Percentiles rank a stretch among this genome's conserved stretches.
Evolutionary conservation across 2,888 invertebrate genomes (phyloP).

Genomic region (Patella ulyssiponensis): DNA sequence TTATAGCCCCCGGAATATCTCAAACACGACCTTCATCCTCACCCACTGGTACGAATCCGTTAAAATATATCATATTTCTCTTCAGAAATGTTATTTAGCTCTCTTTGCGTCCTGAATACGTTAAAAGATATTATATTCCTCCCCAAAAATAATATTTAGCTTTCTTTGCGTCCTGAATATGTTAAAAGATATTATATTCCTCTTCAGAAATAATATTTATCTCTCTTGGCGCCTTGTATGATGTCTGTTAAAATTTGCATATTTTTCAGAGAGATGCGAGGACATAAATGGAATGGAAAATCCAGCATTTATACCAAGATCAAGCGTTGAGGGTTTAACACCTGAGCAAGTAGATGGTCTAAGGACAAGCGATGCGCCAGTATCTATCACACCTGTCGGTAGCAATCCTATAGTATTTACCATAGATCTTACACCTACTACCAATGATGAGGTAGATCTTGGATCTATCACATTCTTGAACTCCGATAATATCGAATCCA

Average conservation of each 20-base stretch:
- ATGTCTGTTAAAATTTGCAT: neutral
- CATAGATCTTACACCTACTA: neutral
- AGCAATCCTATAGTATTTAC: neutral
- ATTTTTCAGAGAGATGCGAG: neutral
- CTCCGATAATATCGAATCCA: neutral
- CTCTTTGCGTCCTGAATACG: too few relatives aligned
- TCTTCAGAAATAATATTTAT: too few relatives aligned
- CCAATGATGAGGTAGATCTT: neutral
- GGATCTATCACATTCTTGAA: neutral
- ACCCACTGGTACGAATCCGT: too few relatives aligned
- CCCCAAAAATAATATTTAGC: too few relatives aligned
- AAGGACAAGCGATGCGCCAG: neutral
- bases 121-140: too few relatives aligned
- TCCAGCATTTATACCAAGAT: slow-evolving; percentile 1
- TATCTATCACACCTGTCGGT: neutral
- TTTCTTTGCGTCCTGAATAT: too few relatives aligned
- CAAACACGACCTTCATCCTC: too few relatives aligned
- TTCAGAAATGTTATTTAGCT: too few relatives aligned
- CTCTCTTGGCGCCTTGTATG: too few relatives aligned
- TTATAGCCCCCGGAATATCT: too few relatives aligned
- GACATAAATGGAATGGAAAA: neutral
- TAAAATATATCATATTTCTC: too few relatives aligned
- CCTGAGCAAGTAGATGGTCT: neutral
- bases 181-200: too few relatives aligned
- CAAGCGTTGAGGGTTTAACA: neutral